Conservation (phyloP, 2,888 invertebrate species). For the Silvanus unidentatus region DNA sequence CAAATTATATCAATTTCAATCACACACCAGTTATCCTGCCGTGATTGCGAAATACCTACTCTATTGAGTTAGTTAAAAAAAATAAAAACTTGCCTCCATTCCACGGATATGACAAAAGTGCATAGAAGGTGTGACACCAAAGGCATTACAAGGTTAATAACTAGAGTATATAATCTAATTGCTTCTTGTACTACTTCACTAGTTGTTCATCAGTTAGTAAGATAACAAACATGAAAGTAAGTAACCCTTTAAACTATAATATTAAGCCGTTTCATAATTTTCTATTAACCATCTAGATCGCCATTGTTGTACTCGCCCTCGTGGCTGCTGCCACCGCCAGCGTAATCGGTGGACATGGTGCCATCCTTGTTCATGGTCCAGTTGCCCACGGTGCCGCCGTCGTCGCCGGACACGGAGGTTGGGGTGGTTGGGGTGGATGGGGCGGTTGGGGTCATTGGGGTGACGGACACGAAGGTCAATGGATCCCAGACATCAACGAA, state of each 20-base stretch:
- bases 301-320: conserved; percentile 11
- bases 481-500: conserved; percentile 31
- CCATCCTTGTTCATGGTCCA: conserved; percentile 16
- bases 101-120: too few species aligned
- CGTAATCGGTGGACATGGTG: conserved; percentile 10
- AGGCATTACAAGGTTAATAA: background rate
- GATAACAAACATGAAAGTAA: too few species aligned
- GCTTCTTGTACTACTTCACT: too few species aligned
- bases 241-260: too few species aligned
- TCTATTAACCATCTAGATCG: conserved; percentile 1
- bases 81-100: too few species aligned
- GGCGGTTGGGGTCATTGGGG: conserved; percentile 1
- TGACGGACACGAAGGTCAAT: conserved; percentile 21
- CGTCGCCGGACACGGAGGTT: conserved; percentile 2
- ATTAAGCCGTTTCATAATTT: background rate
- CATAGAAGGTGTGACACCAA: too few species aligned
- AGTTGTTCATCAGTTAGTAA: too few species aligned
- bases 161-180: background rate
- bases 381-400: conserved; percentile 6
- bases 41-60: too few species aligned
- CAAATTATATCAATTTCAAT: too few species aligned
- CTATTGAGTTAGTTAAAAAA: too few species aligned
- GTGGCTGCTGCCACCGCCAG: conserved; percentile 12
- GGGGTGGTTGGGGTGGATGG: background rate
- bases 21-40: too few species aligned